A percentile compares a stretch with the other conserved stretches of the same genome.
Evolutionary conservation across 2,113 vertebrate genomes (phyloP).

Genomic region (Notiomystis cincta): DNA sequence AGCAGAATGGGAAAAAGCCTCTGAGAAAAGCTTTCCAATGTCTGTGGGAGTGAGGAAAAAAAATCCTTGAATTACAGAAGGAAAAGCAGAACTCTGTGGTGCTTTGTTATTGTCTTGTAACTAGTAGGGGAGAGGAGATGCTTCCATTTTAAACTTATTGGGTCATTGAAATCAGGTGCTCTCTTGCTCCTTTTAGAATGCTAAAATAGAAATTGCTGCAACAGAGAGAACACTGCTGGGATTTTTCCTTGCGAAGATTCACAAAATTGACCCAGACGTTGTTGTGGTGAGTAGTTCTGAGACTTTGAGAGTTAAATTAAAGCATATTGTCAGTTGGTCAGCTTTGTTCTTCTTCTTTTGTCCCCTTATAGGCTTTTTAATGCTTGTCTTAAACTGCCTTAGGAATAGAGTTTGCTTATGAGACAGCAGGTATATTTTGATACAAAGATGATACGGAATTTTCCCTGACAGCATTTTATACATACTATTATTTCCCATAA

Average conservation of each 20-base stretch:
- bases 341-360: constrained; percentile 31
- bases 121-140: constrained; percentile 11
- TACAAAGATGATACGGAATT: neutral
- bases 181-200: constrained; percentile 79
- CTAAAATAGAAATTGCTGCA: constrained; percentile 88
- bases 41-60: neutral
- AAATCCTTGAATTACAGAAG: constrained; percentile 16
- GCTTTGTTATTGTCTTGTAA: constrained; percentile 40
- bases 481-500: neutral
- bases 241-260: constrained; percentile 95
- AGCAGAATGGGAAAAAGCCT: constrained; percentile 22
- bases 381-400: neutral
- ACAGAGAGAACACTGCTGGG: constrained; percentile 92
- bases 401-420: constrained; percentile 32
- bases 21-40: neutral
- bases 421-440: constrained; percentile 15
- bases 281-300: constrained; percentile 87
- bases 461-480: constrained; percentile 17
- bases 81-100: constrained; percentile 7
- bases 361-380: neutral
- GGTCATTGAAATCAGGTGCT: constrained; percentile 44
- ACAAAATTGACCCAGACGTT: constrained; percentile 96
- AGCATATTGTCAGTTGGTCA: neutral
- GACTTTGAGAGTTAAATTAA: neutral
- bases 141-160: constrained; percentile 47